A percentile compares a stretch with the other conserved stretches of the same genome.
phyloP scores from a whole-genome alignment of 2,888 invertebrate genomes.

The Andrena haemorrhoa region DNA sequence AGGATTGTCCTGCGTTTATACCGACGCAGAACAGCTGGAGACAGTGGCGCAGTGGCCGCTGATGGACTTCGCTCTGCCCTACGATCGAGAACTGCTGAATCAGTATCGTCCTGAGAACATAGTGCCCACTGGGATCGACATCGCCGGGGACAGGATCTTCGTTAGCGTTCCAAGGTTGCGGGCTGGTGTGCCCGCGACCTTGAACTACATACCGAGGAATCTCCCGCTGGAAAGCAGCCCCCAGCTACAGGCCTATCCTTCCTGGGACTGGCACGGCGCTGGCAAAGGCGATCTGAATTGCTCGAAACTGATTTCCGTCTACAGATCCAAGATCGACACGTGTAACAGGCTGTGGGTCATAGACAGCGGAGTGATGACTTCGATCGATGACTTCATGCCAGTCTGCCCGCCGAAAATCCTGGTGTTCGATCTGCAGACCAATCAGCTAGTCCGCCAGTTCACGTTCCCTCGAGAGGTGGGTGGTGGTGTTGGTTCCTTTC shows the following conservation, averaged over 20 bases:
- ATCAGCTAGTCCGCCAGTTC: constrained; percentile 89
- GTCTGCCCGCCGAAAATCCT: constrained; percentile 93
- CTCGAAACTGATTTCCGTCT: constrained; percentile 91
- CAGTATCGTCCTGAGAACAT: constrained; percentile 90
- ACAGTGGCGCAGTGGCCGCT: constrained; percentile 85
- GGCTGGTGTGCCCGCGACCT: constrained; percentile 91
- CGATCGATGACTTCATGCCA: constrained; percentile 88
- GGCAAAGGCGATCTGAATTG: constrained; percentile 91
- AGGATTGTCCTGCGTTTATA: constrained; percentile 13
- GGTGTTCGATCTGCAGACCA: constrained; percentile 91
- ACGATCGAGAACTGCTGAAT: constrained; percentile 80
- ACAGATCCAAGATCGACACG: constrained; percentile 90
- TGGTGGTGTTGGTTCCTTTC: not conserved
- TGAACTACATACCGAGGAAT: constrained; percentile 89
- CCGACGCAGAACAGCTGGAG: constrained; percentile 77
- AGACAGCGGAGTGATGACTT: constrained; percentile 91
- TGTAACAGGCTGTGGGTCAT: constrained; percentile 94
- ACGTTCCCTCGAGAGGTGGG: constrained; percentile 89
- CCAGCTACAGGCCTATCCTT: constrained; percentile 90
- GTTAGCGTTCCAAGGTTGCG: constrained; percentile 91
- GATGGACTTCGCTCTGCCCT: constrained; percentile 83
- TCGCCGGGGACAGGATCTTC: constrained; percentile 90
- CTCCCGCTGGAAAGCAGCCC: constrained; percentile 90
- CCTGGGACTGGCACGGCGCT: constrained; percentile 92
- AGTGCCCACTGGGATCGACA: constrained; percentile 91